Base-by-base conservation (phyloP, 2,888 invertebrate genomes). In the Leptura quadrifasciata region DNA sequence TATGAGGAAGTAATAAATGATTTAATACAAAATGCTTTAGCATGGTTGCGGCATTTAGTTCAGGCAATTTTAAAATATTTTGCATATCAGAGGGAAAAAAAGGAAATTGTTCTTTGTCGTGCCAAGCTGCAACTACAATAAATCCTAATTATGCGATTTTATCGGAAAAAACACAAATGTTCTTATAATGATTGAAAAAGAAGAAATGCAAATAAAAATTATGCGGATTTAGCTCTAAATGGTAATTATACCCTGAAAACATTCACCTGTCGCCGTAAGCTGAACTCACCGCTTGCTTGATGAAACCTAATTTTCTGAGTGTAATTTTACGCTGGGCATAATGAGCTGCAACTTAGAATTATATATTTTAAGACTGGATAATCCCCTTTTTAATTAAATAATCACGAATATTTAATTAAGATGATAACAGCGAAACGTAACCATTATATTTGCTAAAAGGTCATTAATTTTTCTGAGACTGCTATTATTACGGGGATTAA, bases 391-490 rank as follows among this genome's bases (percentile, higher is more conserved):
- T 65, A 65, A 65, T 65, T 65, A 65, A 65, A 65, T 65, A 52
- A 65, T 47, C 47, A 65, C 64, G 64, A 65, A 65, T 65, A 47
- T 65, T 65, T 47, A 39, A 65, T 65, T 65, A 65, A 47, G 64
- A 47, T 18, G 39, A 65, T 39, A 39, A 47, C 52, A 12, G 47
- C 39, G 52, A 47, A 65, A 65, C 21, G 64, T 65, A 65, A 65
- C 64, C 64, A 47, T 65, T 65, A 65, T 39, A 47, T 47, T 47
- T 65, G 17, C 31, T 65, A 47, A 47, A 65, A 17, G 21, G 52
- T 61, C 61, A 72, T 72, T 63, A 52, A 64, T 72, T 72, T 72
- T 72, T 72, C 55, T 72, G 35, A 27, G 55, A 55, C 31, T 67
- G 65, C 72, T 54, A 54, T 54, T 54, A 67, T 67, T 21, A 52